Conservation (phyloP, 2,797 vertebrate species). For the Myotis findleyi region DNA sequence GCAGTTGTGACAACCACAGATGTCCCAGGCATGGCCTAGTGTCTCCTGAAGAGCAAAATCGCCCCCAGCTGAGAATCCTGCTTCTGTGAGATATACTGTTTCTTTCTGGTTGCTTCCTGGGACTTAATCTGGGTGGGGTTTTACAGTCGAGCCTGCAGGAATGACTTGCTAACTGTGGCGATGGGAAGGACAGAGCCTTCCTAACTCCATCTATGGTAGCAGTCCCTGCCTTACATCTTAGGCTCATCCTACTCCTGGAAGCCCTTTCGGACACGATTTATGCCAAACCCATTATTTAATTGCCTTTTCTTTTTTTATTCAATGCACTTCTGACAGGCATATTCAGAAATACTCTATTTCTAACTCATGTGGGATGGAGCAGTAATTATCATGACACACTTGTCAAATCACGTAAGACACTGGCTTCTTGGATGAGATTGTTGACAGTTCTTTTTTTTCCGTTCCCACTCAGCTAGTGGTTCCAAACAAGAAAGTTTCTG, state of each 20-base stretch:
- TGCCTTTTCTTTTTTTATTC: background rate
- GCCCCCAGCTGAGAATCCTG: background rate
- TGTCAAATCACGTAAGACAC: background rate
- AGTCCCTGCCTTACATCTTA: background rate
- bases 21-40: background rate
- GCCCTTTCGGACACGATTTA: background rate
- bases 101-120: background rate
- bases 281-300: background rate
- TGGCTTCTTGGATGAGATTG: background rate
- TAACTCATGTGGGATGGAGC: background rate
- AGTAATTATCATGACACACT: background rate
- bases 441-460: background rate
- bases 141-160: too few relatives aligned
- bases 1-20: background rate
- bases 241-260: background rate
- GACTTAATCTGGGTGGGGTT: background rate
- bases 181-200: background rate
- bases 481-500: background rate
- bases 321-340: background rate
- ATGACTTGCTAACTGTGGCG: background rate
- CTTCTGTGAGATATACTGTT: background rate
- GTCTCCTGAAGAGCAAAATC: background rate
- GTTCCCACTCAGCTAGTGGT: background rate
- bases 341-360: constrained; percentile 37
- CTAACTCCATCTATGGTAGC: rapidly evolving